phyloP scores from a whole-genome alignment of 2,888 invertebrate genomes.

The Auanema freiburgensis region DNA sequence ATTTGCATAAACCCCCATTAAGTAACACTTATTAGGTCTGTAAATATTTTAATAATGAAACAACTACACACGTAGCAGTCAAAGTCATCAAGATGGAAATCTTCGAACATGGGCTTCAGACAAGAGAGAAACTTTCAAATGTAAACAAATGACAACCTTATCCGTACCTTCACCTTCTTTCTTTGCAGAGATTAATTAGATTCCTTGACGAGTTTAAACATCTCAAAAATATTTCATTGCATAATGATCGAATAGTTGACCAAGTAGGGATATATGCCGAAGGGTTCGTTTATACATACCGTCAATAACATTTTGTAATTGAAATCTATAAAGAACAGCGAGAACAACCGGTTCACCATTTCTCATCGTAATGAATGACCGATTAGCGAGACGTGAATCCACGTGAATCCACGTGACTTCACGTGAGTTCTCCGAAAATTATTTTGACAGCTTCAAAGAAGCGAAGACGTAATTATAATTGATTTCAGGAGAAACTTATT shows the following conservation, averaged over 20 bases:
- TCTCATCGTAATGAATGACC: neutral
- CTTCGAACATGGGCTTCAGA: slow-evolving; percentile 48
- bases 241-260: too few relatives aligned
- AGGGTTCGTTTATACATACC: neutral
- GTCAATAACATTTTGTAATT: neutral
- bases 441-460: neutral
- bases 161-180: too few relatives aligned
- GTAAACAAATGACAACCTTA: neutral
- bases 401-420: neutral
- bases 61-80: slow-evolving; percentile 27
- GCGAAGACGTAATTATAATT: neutral
- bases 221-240: neutral
- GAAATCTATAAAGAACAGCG: neutral
- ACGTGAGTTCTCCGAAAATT: too few relatives aligned
- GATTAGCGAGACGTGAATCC: slow-evolving; percentile 1
- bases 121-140: slow-evolving; percentile 26
- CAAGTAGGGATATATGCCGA: neutral
- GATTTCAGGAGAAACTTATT: slow-evolving; percentile 29
- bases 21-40: slow-evolving; percentile 23
- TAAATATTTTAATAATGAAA: slow-evolving; percentile 35
- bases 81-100: slow-evolving; percentile 44
- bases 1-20: neutral
- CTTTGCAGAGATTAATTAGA: neutral
- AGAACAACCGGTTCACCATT: neutral
- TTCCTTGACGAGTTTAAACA: neutral